Conservation (phyloP, 2,797 vertebrate genomes). For the Scomberomorus guttatus region DNA sequence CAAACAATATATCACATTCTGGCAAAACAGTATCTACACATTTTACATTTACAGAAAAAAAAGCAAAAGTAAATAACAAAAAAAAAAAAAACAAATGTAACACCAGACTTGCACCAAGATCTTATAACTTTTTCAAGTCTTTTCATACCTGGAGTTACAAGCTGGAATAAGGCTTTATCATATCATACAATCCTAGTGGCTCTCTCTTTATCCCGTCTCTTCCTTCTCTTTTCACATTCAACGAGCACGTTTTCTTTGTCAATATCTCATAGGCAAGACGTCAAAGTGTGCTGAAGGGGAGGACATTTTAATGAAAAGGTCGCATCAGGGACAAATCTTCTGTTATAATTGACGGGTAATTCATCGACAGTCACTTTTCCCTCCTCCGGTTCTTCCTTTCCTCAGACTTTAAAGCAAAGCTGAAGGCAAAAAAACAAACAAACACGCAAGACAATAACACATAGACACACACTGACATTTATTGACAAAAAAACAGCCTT, state of each 20-base stretch:
- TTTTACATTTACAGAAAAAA: slow-evolving; percentile 58
- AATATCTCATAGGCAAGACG: not conserved
- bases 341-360: too few species aligned
- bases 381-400: not conserved
- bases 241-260: slow-evolving; percentile 11
- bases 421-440: slow-evolving; percentile 52
- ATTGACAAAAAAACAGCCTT: slow-evolving; percentile 63
- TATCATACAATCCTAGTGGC: slow-evolving; percentile 52
- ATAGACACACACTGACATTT: slow-evolving; percentile 58
- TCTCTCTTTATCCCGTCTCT: not conserved
- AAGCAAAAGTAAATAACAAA: slow-evolving; percentile 41
- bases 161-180: slow-evolving; percentile 63
- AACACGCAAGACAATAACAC: slow-evolving; percentile 65
- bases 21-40: slow-evolving; percentile 71
- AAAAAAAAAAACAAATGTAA: slow-evolving; percentile 49
- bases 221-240: slow-evolving; percentile 16
- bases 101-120: slow-evolving; percentile 68
- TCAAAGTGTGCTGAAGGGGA: slow-evolving; percentile 10
- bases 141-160: slow-evolving; percentile 61
- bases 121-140: slow-evolving; percentile 51
- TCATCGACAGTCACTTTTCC: not conserved
- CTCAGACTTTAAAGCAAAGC: slow-evolving; percentile 60
- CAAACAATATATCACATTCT: slow-evolving; percentile 72
- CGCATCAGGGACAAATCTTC: not conserved
- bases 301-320: slow-evolving; percentile 4